Evolutionary conservation across 2,797 vertebrate species (phyloP), one percentile per base, ranked within the genome.

Genomic region (Toxotes lorentzi): DNA sequence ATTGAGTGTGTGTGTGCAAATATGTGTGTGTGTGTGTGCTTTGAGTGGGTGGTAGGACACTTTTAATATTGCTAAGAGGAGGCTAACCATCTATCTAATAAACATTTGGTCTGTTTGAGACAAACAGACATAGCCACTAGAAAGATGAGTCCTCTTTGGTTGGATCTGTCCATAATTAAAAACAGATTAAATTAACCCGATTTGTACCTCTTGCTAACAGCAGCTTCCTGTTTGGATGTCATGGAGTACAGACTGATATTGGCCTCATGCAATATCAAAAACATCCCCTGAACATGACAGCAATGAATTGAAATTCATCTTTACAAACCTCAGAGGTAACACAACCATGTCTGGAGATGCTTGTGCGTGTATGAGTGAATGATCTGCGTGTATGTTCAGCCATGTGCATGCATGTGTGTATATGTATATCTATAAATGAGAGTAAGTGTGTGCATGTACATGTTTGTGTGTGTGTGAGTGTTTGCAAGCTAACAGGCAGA

Each of bases 51-150:
- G 68, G 69, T 64, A 69, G 73, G 79, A 81, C 65, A 82, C 64
- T 86, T 83, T 76, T 43, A 64, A 86, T 84, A 73, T 57, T 73
- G 68, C 63, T 63, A 73, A 82, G 64, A 85, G 62, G 70, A 82
- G 57, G 70, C 77, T 61, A 68, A 84, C 41, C 61, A 61, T 86
- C 40, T 65, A 53, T 84, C 50, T 60, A 78, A 78, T 19, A 75
- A 74, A 21, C 35, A 27, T 79, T 86, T 50, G 62, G 65, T 85
- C 81, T 56, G 75, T 82, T 76, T 74, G 51, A 85, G 82, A 85
- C 73, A 70, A 43, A 45, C 21, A 16, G 69, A 70, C 67, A 57
- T 4, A 35, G 69, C 48, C 43, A 59, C 40, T 53, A n/a, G 45
- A 86, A 34, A 43, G 71, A 63, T 47, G 64, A 77, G 62, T 71